These are phyloP conservation scores for Piezodorus guildinii DNA, from an alignment of 1,140 invertebrate species.

Conservation along the genomic window DNA sequence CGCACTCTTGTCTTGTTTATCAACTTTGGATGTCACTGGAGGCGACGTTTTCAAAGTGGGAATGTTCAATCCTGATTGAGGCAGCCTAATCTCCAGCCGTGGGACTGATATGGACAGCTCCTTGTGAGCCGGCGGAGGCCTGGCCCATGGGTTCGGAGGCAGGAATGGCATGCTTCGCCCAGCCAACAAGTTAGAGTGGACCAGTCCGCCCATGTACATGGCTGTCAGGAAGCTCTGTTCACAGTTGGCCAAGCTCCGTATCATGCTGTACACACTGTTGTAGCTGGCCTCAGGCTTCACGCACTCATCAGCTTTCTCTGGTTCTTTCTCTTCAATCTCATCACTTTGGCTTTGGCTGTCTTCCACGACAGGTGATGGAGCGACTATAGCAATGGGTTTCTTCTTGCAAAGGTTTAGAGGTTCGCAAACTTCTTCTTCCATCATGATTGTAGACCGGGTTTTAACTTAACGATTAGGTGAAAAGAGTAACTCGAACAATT, in stretches of 20 bases:
- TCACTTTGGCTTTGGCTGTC: slow-evolving; percentile 23
- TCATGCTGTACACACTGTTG: slow-evolving; percentile 24
- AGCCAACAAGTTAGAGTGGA: slow-evolving; percentile 5
- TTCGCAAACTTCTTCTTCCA: slow-evolving; percentile 26
- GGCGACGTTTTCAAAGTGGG: slow-evolving; percentile 6
- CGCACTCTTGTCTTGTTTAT: neutral
- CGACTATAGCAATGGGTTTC: slow-evolving; percentile 38
- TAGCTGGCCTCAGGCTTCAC: slow-evolving; percentile 6
- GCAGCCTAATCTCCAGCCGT: slow-evolving; percentile 18
- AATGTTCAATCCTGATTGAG: slow-evolving; percentile 11
- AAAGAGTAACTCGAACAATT: slow-evolving; percentile 4
- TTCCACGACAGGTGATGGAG: slow-evolving; percentile 32
- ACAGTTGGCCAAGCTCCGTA: slow-evolving; percentile 32
- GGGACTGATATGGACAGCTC: slow-evolving; percentile 16
- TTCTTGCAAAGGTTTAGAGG: slow-evolving; percentile 36
- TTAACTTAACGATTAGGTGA: neutral
- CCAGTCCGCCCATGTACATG: slow-evolving; percentile 46
- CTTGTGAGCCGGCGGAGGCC: neutral
- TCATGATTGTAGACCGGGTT: slow-evolving; percentile 16
- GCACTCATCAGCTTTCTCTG: slow-evolving; percentile 27
- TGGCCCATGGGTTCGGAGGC: neutral
- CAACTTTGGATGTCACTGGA: neutral
- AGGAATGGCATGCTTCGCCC: slow-evolving; percentile 15
- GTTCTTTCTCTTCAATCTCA: slow-evolving; percentile 23
- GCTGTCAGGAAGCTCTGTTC: slow-evolving; percentile 47